phyloP scores from a whole-genome alignment of 2,888 invertebrate species.

The Cyclophora punctaria region DNA sequence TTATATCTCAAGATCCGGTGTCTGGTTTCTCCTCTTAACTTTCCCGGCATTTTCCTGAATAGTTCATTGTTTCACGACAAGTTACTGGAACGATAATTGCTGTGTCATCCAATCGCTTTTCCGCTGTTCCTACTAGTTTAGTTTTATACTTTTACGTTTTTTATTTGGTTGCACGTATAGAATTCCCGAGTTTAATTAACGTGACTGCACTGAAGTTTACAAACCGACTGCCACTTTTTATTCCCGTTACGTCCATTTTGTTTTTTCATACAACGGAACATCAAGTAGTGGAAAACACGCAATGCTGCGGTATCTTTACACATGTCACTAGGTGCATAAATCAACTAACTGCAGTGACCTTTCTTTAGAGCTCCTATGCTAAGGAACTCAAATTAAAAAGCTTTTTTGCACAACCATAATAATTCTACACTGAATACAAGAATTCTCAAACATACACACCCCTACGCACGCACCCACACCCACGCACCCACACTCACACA shows the following conservation, averaged over 20 bases:
- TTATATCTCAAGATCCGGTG: constrained; percentile 6
- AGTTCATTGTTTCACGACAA: not conserved
- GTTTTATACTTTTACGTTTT: not conserved
- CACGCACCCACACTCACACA: too few species aligned
- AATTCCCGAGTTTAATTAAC: not conserved
- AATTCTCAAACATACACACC: too few species aligned
- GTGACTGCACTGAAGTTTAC: too few species aligned
- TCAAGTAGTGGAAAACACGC: constrained; percentile 29
- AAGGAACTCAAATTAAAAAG: too few species aligned
- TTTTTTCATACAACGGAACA: constrained; percentile 9
- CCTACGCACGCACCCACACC: too few species aligned
- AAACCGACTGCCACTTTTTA: constrained; percentile 1
- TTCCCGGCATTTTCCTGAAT: constrained; percentile 1
- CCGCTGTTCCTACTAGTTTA: not conserved
- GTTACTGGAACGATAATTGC: not conserved
- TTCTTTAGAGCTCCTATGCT: constrained; percentile 25
- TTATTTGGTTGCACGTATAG: not conserved
- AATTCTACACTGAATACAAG: too few species aligned
- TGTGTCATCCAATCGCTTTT: constrained; percentile 2
- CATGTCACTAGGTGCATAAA: constrained; percentile 29
- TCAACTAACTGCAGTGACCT: constrained; percentile 39
- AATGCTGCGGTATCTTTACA: constrained; percentile 39
- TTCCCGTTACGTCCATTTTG: constrained; percentile 11
- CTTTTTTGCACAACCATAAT: too few species aligned
- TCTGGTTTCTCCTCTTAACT: constrained; percentile 10